phyloP scores from a whole-genome alignment of 2,797 vertebrate species.

The Distichodus sexfasciatus region DNA sequence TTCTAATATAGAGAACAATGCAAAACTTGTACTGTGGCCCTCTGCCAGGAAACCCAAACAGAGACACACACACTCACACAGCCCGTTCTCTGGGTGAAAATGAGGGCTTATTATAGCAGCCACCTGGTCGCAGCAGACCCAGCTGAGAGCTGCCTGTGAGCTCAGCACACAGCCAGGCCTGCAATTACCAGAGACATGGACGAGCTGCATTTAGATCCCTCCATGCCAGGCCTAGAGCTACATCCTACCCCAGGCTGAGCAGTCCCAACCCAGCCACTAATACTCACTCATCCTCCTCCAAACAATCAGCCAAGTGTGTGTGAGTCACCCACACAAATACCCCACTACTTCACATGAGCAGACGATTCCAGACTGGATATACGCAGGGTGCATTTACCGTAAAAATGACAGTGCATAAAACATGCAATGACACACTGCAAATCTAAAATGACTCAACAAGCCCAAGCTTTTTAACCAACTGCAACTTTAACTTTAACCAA shows the following conservation, averaged over 20 bases:
- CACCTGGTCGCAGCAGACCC: conserved; percentile 21
- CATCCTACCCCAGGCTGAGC: conserved; percentile 13
- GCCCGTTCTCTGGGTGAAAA: conserved; percentile 13
- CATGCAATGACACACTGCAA: no score
- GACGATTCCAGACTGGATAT: no score
- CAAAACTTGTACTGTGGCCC: no score
- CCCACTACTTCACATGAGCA: not conserved
- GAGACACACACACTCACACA: not conserved
- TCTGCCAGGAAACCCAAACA: not conserved
- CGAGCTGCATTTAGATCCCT: conserved; percentile 15
- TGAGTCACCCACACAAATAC: not conserved
- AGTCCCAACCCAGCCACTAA: not conserved
- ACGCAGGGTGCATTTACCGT: no score
- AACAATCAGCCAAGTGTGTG: not conserved
- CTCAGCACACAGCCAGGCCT: conserved; percentile 20
- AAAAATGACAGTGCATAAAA: no score
- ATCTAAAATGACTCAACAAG: no score
- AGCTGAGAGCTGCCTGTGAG: conserved; percentile 12
- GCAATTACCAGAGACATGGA: conserved; percentile 34
- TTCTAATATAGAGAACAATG: no score
- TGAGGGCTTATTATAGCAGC: conserved; percentile 33
- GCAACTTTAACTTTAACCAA: no score
- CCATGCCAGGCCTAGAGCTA: conserved; percentile 5
- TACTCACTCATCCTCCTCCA: not conserved
- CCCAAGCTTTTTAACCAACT: no score